Conservation (phyloP, 2,888 invertebrate species). For the Idaea straminata region DNA sequence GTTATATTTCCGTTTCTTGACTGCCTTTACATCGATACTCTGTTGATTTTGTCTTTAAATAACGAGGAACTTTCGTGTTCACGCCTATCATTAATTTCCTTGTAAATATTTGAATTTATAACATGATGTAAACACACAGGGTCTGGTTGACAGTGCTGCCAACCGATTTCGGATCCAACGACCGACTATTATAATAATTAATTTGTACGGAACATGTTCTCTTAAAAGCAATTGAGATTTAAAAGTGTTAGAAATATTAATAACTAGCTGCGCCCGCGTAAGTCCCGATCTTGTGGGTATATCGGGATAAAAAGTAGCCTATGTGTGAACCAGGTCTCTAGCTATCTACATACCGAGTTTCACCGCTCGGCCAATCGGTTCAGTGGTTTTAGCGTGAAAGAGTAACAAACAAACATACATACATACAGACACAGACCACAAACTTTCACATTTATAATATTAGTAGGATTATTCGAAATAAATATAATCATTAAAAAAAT, state of each 20-base stretch:
- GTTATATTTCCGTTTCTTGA: background rate
- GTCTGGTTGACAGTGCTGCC: conserved; percentile 16
- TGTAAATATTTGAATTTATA: background rate
- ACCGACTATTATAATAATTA: conserved; percentile 31
- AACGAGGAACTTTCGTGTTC: background rate
- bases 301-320: too few relatives aligned
- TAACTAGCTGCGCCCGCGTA: too few relatives aligned
- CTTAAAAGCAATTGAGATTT: conserved; percentile 5
- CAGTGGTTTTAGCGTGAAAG: too few relatives aligned
- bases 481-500: too few relatives aligned
- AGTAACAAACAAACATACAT: too few relatives aligned
- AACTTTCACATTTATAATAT: too few relatives aligned
- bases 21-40: background rate
- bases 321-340: too few relatives aligned
- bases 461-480: too few relatives aligned
- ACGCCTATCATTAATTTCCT: background rate
- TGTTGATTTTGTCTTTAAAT: background rate
- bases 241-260: background rate
- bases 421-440: too few relatives aligned
- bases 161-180: conserved; percentile 24
- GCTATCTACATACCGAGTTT: too few relatives aligned
- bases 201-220: conserved; percentile 29
- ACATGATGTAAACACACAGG: conserved; percentile 17
- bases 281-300: too few relatives aligned
- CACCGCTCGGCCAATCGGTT: too few relatives aligned